Evolutionary conservation across 2,113 vertebrate species (phyloP).

Genomic region (Grantiella picta): DNA sequence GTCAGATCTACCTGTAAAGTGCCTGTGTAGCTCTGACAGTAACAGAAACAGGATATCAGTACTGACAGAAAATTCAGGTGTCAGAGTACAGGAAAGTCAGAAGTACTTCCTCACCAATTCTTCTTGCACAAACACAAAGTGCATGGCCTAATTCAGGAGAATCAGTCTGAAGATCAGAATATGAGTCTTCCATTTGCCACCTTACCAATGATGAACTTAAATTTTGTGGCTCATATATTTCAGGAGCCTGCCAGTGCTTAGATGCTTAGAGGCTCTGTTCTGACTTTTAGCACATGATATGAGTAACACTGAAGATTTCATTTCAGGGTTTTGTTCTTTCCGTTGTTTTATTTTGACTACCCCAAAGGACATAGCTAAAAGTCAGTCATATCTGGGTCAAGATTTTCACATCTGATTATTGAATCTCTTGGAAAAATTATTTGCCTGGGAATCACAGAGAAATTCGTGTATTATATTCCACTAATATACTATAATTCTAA

Average conservation of each 20-base stretch:
- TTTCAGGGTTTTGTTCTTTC: neutral
- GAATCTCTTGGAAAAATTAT: neutral
- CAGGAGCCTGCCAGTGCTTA: neutral
- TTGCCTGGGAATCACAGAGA: neutral
- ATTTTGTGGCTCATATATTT: neutral
- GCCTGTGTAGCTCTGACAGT: neutral
- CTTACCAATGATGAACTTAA: neutral
- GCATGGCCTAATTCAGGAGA: neutral
- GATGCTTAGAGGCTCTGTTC: neutral
- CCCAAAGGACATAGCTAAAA: neutral
- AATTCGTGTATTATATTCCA: neutral
- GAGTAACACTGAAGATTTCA: neutral
- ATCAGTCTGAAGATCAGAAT: neutral
- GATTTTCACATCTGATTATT: neutral
- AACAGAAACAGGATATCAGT: neutral
- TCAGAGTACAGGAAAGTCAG: neutral
- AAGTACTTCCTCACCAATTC: neutral
- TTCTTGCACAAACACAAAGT: neutral
- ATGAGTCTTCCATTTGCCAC: neutral
- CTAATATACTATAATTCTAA: neutral
- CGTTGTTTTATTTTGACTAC: neutral
- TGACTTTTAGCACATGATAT: neutral
- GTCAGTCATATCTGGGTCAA: neutral
- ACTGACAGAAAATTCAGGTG: slow-evolving; percentile 17
- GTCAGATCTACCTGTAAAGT: neutral